Percentiles rank a stretch among this genome's conserved stretches.
Conservation (phyloP, 2,888 invertebrate genomes). For the Aphidoletes aphidimyza region DNA sequence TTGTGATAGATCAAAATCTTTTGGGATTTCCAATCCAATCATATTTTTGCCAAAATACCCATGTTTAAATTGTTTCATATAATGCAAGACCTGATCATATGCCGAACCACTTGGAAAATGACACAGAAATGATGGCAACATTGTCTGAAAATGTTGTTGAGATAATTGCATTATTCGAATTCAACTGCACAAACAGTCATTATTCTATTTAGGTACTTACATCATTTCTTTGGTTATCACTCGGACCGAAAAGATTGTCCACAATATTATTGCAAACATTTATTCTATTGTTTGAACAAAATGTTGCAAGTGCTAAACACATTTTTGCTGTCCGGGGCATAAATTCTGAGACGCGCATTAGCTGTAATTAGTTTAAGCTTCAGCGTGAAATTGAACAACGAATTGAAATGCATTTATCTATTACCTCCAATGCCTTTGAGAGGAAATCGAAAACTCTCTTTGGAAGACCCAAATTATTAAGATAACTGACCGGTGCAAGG, state of each 20-base stretch:
- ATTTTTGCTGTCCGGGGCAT: no score
- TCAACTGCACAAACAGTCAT: background rate
- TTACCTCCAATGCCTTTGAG: background rate
- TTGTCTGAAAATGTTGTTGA: background rate
- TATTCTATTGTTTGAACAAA: background rate
- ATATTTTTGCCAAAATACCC: background rate
- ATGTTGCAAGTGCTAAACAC: background rate
- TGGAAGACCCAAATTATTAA: no score
- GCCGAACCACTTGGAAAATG: background rate
- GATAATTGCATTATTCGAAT: background rate
- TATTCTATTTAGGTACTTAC: background rate
- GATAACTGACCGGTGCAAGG: background rate
- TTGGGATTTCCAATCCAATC: background rate
- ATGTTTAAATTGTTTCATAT: background rate
- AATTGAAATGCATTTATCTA: background rate
- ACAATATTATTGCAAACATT: background rate
- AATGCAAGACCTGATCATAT: background rate
- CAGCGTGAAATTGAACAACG: no score
- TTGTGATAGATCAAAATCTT: background rate
- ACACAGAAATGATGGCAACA: background rate
- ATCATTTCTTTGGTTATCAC: background rate
- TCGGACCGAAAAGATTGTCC: background rate
- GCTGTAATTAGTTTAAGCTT: no score
- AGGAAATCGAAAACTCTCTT: background rate
- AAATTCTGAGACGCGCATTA: background rate